These are phyloP conservation scores for Leptothorax acervorum DNA, from an alignment of 2,888 invertebrate species.

Conservation along the genomic window DNA sequence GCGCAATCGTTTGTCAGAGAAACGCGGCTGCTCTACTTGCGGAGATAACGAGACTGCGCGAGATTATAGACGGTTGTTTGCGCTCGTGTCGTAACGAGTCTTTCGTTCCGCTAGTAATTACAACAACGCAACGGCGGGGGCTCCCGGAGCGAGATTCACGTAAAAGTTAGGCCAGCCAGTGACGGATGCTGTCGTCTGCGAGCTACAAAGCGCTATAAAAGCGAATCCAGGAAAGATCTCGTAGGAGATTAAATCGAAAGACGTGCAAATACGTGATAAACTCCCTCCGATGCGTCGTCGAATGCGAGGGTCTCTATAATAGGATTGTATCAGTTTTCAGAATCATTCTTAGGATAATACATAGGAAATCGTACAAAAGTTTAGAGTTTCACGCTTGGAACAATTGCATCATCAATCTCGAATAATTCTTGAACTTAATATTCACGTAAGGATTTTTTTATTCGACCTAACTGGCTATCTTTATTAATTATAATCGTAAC, in stretches of 20 bases:
- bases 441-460: no score
- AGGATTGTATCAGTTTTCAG: background rate
- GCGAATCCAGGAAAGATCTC: constrained; percentile 17
- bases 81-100: constrained; percentile 1
- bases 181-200: background rate
- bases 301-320: constrained; percentile 10
- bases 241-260: constrained; percentile 36
- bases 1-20: constrained; percentile 23
- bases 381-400: background rate
- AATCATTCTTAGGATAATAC: background rate
- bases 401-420: background rate
- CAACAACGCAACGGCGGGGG: background rate
- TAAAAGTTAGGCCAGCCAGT: background rate
- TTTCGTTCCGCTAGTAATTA: constrained; percentile 3
- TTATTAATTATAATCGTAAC: no score
- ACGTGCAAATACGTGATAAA: constrained; percentile 62
- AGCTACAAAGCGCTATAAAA: constrained; percentile 36
- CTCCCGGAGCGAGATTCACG: background rate
- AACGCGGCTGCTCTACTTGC: constrained; percentile 13
- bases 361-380: background rate
- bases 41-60: background rate
- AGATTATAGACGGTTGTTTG: background rate
- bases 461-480: no score
- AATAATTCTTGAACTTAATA: background rate
- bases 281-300: constrained; percentile 52